phyloP scores from a whole-genome alignment of 2,888 invertebrate genomes.

The Caenorhabditis panamensis region DNA sequence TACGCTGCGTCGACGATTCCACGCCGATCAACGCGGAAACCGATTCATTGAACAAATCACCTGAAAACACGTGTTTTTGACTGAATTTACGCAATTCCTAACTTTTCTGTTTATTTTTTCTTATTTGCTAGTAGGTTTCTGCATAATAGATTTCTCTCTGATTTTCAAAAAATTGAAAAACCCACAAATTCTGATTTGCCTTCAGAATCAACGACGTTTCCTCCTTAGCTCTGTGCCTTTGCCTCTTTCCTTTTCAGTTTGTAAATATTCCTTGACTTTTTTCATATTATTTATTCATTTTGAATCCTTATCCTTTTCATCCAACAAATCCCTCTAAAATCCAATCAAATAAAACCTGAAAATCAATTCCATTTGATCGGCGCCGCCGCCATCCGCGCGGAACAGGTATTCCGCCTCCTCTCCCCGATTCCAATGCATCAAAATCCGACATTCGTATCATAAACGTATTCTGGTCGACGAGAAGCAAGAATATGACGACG shows the following conservation, averaged over 20 bases:
- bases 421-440: not conserved
- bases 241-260: slow-evolving; percentile 11
- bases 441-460: slow-evolving; percentile 29
- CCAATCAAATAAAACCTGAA: slow-evolving; percentile 3
- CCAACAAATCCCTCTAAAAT: not conserved
- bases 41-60: slow-evolving; percentile 26
- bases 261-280: slow-evolving; percentile 12
- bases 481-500: too few species aligned
- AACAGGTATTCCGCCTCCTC: slow-evolving; percentile 47
- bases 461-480: slow-evolving; percentile 1
- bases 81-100: too few species aligned
- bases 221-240: slow-evolving; percentile 18
- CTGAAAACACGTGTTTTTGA: too few species aligned
- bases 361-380: slow-evolving; percentile 2
- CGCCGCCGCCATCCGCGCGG: slow-evolving; percentile 30
- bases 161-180: slow-evolving; percentile 2
- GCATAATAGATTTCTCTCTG: not conserved
- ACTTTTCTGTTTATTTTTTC: too few species aligned
- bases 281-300: slow-evolving; percentile 8
- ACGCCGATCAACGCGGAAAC: slow-evolving; percentile 53
- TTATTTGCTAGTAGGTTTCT: too few species aligned
- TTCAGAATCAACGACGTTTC: slow-evolving; percentile 29
- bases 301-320: not conserved
- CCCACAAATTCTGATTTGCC: not conserved
- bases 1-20: slow-evolving; percentile 71